Base-by-base conservation (phyloP, 2,888 invertebrate species). In the Oxycera nigricornis region DNA sequence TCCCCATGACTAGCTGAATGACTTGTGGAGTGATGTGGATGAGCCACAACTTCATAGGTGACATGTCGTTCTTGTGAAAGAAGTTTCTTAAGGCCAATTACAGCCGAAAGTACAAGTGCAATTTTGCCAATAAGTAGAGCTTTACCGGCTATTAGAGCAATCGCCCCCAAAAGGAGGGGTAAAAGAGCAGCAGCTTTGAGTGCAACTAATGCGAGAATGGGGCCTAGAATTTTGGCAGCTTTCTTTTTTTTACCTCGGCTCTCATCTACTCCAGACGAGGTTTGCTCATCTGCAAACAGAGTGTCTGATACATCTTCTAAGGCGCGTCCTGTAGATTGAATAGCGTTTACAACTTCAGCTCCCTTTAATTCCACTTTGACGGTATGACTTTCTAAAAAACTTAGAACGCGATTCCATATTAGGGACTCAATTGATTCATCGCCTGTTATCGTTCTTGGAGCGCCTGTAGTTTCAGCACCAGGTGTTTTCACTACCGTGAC, bases 281-380 rank as follows among this genome's bases (percentile, higher is more conserved):
- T 46, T 65, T 90, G 90, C 78, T 88, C 88, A 73, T 89, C 89
- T 75, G 90, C 90, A 73, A 89, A 87, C 74, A 90, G 86, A 20
- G 88, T 88, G 65, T 92, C 90, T 75, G 91, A 89, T 24, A 90
- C 90, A 81, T 93, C 92, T 81, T 92, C 92, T 74, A 95, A 87
- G 76, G 94, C 93, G 78, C 94, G 90, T 35, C 94, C 94, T 30
- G 92, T 92, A 73, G 92, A 91, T 78, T 91, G 90, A 73, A 94
- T 92, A 24, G 93, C 92, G 80, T 91, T 92, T 11, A 94, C 89
- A 74, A 95, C 92, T 82, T 95, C 94, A 79, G 91, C 90, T 76
- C 94, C 94, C 85, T 94, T 94, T 77, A 95, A 87, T 85, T 95
- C 94, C 65, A 95, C 91, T 83, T 94, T 92, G 79, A 95, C 88